Percentiles rank a stretch among this genome's conserved stretches.
phyloP scores from a whole-genome alignment of 64 coral and sea anemone genomes.

The Pocillopora verrucosa region DNA sequence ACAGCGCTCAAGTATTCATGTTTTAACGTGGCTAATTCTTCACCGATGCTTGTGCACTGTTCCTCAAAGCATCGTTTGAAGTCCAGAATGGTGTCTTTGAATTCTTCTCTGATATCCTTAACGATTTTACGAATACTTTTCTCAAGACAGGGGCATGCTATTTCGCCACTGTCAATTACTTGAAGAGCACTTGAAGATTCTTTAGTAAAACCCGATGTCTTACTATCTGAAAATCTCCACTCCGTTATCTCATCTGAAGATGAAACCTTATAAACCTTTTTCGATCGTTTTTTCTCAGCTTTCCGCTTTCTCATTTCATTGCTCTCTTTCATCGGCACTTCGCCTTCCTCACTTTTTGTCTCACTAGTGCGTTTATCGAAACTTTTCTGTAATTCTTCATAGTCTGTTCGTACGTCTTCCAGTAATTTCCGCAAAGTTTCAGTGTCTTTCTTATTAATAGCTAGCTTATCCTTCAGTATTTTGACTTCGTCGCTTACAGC shows the following conservation, averaged over 20 bases:
- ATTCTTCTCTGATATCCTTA: constrained; percentile 29
- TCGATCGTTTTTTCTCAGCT: constrained; percentile 10
- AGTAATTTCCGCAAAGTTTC: constrained; percentile 20
- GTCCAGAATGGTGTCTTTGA: constrained; percentile 12
- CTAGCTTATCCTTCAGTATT: constrained; percentile 9
- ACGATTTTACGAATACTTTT: constrained; percentile 25
- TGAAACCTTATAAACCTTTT: constrained; percentile 1
- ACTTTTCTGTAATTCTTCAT: constrained; percentile 35
- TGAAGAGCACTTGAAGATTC: background rate
- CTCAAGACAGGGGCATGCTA: constrained; percentile 9
- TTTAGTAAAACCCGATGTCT: background rate
- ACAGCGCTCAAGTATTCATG: background rate
- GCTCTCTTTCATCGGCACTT: background rate
- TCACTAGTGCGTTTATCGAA: constrained; percentile 19
- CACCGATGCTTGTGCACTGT: background rate
- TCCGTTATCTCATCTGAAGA: background rate
- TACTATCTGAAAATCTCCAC: background rate
- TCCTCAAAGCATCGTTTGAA: constrained; percentile 2
- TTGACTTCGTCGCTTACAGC: background rate
- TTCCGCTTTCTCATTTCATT: constrained; percentile 11
- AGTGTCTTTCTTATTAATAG: constrained; percentile 32
- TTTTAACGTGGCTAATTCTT: background rate
- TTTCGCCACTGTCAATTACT: background rate
- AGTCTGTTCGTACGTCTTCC: constrained; percentile 37
- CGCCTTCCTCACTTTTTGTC: background rate